phyloP scores from a whole-genome alignment of 2,113 vertebrate species.

The Dryoscopus gambensis region DNA sequence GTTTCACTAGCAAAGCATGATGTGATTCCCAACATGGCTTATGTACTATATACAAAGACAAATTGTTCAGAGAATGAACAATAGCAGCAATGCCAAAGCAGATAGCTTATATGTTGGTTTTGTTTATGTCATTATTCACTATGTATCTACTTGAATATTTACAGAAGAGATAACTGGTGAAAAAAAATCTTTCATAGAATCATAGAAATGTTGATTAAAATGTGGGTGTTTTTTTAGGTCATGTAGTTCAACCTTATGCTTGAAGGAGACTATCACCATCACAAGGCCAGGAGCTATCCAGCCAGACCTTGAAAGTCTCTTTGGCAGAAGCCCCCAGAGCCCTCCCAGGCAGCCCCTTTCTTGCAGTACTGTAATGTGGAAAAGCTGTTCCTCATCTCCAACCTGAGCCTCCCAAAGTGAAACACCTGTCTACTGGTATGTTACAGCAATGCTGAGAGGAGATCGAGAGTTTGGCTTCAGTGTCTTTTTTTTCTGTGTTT shows the following conservation, averaged over 20 bases:
- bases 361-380: background rate
- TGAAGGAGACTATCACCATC: background rate
- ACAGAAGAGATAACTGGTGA: background rate
- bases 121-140: background rate
- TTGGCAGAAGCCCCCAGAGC: background rate
- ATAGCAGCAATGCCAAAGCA: background rate
- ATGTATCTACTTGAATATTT: background rate
- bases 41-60: background rate
- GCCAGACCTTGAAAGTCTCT: background rate
- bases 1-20: background rate
- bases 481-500: background rate
- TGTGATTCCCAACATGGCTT: background rate
- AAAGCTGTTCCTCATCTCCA: background rate
- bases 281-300: background rate
- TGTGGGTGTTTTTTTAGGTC: fast-evolving
- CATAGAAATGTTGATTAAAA: background rate
- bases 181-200: background rate
- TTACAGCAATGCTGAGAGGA: background rate
- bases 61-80: background rate
- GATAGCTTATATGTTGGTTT: background rate
- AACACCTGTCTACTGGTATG: background rate
- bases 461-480: background rate
- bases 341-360: background rate
- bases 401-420: background rate
- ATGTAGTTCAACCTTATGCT: background rate